Evolutionary conservation across 2,113 vertebrate species (phyloP), one percentile per base, ranked within the genome.

Genomic region (Heterotis niloticus): DNA sequence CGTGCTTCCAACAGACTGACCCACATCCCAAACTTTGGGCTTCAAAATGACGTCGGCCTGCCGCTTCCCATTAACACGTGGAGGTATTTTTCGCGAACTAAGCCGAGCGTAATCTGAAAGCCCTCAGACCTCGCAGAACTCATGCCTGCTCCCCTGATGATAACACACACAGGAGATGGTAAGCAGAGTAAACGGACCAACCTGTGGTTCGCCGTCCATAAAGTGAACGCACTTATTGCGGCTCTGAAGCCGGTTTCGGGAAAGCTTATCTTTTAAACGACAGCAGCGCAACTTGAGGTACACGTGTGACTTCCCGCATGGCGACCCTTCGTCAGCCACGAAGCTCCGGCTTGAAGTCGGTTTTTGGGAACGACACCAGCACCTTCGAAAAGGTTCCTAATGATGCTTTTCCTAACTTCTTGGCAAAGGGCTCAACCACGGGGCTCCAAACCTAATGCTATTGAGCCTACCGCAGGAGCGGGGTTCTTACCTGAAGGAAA

Each of bases 221-320:
- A 64, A 64, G 57, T 17, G 10, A 59, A 12, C 18, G 34, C 18
- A 28, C 59, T 64, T 54, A 64, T 60, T 10, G 11, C 14, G 44
- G 62, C 26, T 1, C 54, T 26, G 17, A 17, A 75, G 29, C 20
- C 9, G 29, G 26, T n/a, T 44, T 76, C 28, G 26, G 73, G 24
- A 44, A 75, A 0, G 75, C 75, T 76, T 76, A 51, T 76, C 59
- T 76, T 34, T 28, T 29, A 64, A 64, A 76, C 26, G 28, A 26
- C 75, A 64, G 59, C n/a, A 3, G 26, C 44, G 24, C 17, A 54
- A 76, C 26, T 64, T 2, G 60, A 76, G 29, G 57, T 23, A 16
- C 72, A 16, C 56, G 28, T 75, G 56, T 20, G 26, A 60, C 34
- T 75, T 57, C 10, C 0, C 10, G 14, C 23, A 13, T 52, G n/a